Conservation (phyloP, 2,888 invertebrate genomes). For the Cephalotes varians region DNA sequence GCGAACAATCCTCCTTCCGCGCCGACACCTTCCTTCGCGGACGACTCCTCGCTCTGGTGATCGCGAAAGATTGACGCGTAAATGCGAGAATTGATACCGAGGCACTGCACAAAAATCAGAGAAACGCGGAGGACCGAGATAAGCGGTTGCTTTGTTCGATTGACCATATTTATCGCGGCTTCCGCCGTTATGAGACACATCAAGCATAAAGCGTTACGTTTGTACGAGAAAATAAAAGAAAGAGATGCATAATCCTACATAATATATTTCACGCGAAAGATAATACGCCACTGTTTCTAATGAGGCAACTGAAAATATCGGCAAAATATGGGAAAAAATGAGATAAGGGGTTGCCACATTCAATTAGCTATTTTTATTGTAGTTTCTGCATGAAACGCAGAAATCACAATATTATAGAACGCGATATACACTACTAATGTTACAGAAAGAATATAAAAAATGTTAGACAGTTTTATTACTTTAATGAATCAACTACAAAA, state of each 20-base stretch:
- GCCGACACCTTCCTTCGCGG: slow-evolving; percentile 63
- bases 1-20: slow-evolving; percentile 62
- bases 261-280: slow-evolving; percentile 1
- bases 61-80: slow-evolving; percentile 34
- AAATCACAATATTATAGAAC: background rate
- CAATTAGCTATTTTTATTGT: slow-evolving; percentile 5
- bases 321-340: slow-evolving; percentile 9
- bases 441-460: slow-evolving; percentile 6
- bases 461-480: slow-evolving; percentile 15
- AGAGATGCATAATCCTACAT: slow-evolving; percentile 12
- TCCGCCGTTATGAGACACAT: background rate
- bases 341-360: slow-evolving; percentile 7
- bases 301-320: slow-evolving; percentile 18
- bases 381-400: background rate
- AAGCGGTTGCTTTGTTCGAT: slow-evolving; percentile 30
- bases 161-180: slow-evolving; percentile 24
- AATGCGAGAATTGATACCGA: slow-evolving; percentile 12
- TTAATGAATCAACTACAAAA: background rate
- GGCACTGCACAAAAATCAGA: background rate
- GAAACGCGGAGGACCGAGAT: slow-evolving; percentile 8
- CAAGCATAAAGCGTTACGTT: slow-evolving; percentile 17
- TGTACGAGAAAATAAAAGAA: background rate
- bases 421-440: background rate
- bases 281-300: slow-evolving; percentile 21
- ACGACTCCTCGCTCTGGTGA: background rate